Base-by-base conservation (phyloP, 2,888 invertebrate genomes). In the Athalia circularis region DNA sequence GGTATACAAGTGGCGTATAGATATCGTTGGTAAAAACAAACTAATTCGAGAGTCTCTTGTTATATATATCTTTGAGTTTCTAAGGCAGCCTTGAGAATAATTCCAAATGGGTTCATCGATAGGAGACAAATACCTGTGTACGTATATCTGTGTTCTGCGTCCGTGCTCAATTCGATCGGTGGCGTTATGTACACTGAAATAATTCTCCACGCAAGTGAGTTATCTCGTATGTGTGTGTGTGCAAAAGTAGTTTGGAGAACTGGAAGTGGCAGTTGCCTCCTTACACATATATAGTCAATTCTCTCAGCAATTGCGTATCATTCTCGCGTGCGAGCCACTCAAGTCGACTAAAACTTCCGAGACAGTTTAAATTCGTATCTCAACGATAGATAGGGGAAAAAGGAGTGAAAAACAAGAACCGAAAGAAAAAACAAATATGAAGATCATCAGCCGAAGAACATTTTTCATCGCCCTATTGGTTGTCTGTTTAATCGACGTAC, bases 391-490 rank as follows among this genome's bases (percentile, higher is more conserved):
- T 13, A 7, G 7, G 13, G 6, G 13, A 61, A 15, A 50, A 67
- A 52, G 9, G 29, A 62, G 15, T 4, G 7, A 7, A 62, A 62
- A 62, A 4, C 62, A 29, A n/a, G 65, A 8, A 15, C 11, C 8
- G 8, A 8, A 15, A 8, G 7, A 15, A 62, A 11, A 62, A n/a
- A 62, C 3, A 62, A 13, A 45, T n/a, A 61, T 54, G 3, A 62
- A 75, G 50, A 75, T 75, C 62, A 50, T 75, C 29, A 64, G 62
- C 75, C 48, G 62, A 62, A 62, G 75, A 9, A 75, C 75, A 9
- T 45, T 75, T 5, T 13, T 75, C 62, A 64, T 75, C 75, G 62
- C 43, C 29, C 11, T 75, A 4, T 52, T 75, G 75, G 50, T 75
- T 50, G 29, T 75, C 75, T 75, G 29, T 50, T 61, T 52, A 11